phyloP scores from a whole-genome alignment of 2,113 vertebrate species.

The Sarotherodon lohbergeri region DNA sequence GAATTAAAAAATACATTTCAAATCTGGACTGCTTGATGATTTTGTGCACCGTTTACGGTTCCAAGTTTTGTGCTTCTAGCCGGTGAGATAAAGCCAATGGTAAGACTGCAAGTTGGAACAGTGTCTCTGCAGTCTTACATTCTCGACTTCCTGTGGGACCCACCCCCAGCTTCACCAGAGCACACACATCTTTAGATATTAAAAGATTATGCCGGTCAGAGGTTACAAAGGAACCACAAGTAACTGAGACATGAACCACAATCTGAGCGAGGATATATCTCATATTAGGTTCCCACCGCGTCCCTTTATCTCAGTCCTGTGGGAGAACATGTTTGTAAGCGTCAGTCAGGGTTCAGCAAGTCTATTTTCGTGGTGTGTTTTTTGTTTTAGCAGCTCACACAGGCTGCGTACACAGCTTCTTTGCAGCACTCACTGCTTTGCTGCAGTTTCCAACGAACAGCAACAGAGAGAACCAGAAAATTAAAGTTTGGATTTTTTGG shows the following conservation, averaged over 20 bases:
- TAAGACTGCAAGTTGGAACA: background rate
- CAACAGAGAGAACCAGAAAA: background rate
- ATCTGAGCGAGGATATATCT: constrained; percentile 9
- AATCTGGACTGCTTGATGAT: background rate
- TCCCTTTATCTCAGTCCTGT: constrained; percentile 16
- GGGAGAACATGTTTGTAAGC: constrained; percentile 8
- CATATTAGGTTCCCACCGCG: constrained; percentile 18
- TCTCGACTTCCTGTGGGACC: background rate
- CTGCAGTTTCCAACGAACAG: background rate
- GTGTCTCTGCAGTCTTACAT: background rate
- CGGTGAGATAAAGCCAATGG: constrained; percentile 71
- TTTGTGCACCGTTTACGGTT: background rate
- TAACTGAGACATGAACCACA: constrained; percentile 47
- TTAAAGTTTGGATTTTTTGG: background rate
- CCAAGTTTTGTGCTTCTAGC: background rate
- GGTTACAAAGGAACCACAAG: constrained; percentile 45
- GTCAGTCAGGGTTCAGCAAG: constrained; percentile 30
- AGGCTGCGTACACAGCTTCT: background rate
- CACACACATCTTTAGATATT: constrained; percentile 54
- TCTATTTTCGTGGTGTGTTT: constrained; percentile 1
- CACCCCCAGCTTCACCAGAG: background rate
- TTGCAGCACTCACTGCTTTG: background rate
- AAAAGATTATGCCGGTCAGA: constrained; percentile 56
- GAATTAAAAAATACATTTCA: background rate
- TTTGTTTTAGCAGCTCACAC: background rate